Evolutionary conservation across 2,888 invertebrate genomes (phyloP), one percentile per base, ranked within the genome.

Genomic region (Drosophila neotestacea): DNA sequence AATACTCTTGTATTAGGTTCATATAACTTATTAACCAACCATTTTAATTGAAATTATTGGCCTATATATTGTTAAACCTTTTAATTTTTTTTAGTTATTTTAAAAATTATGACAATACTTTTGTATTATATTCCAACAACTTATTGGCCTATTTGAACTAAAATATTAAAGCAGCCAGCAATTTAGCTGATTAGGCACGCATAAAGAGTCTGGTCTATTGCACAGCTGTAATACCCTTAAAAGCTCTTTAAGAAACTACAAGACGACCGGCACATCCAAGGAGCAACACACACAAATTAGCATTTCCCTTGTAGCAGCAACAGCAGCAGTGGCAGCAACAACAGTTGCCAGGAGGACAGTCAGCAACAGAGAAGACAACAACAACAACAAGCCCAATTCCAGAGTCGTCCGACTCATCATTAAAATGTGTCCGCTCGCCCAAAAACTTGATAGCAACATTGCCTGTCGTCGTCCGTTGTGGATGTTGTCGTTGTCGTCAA

Each of bases 201-300:
- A 51, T 54, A 50, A 54, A 46, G 13, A 32, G 28, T 42, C n/a
- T 36, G 42, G 50, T 71, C 28, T 41, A 55, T 61, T 44, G 16
- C 22, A 28, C 34, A 77, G 48, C 38, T 44, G 48, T 39, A 62
- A 59, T 79, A 62, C 79, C 47, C 55, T 55, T 56, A 6, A 61
- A 39, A 28, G 46, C 27, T 48, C 32, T 30, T 50, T 27, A 30
- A 54, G 7, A 41, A 48, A 30, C 30, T 30, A 13, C 67, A 58
- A 64, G 63, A 38, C 39, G 48, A 64, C 41, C 66, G 75, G 61
- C 75, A 85, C 74, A 75, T 47, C 60, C 64, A 85, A 87, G 72
- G 70, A 82, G 84, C 84, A 70, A 89, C 86, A 83, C 74, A 89
- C 84, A 87, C 86, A 88, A 86, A 86, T 86, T 86, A 89, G 86